A percentile compares a stretch with the other conserved stretches of the same genome.
Evolutionary conservation across 2,113 vertebrate genomes (phyloP).

Genomic region (Dipodomys merriami): DNA sequence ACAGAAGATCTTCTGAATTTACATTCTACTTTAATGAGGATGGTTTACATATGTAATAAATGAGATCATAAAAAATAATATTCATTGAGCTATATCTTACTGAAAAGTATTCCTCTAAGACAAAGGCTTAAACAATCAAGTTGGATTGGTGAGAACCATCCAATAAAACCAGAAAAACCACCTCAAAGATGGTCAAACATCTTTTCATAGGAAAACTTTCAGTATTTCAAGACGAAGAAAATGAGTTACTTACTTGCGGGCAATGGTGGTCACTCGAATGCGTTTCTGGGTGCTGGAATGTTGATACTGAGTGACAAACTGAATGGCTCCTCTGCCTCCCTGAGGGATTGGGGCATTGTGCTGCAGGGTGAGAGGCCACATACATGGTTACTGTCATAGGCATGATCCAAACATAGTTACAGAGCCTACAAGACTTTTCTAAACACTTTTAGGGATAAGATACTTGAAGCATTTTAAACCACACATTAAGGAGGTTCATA

Average conservation of each 20-base stretch:
- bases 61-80: constrained; percentile 2
- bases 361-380: constrained; percentile 83
- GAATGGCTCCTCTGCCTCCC: constrained; percentile 94
- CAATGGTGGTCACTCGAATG: constrained; percentile 95
- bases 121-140: neutral
- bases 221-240: neutral
- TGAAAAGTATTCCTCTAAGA: neutral
- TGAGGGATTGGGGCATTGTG: constrained; percentile 96
- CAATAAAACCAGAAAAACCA: neutral
- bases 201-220: constrained; percentile 20
- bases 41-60: neutral
- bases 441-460: neutral
- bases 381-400: neutral
- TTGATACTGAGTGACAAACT: constrained; percentile 98
- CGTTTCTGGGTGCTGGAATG: constrained; percentile 95
- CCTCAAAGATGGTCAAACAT: neutral
- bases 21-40: neutral
- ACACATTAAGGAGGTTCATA: neutral
- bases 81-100: constrained; percentile 10
- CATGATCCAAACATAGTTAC: neutral
- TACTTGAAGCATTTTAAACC: neutral
- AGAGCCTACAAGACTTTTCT: neutral
- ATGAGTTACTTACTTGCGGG: constrained; percentile 92
- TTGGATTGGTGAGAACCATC: neutral
- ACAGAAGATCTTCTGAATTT: neutral